Base-by-base conservation (phyloP, 2,888 invertebrate genomes). In the Pogonocherus hispidulus region DNA sequence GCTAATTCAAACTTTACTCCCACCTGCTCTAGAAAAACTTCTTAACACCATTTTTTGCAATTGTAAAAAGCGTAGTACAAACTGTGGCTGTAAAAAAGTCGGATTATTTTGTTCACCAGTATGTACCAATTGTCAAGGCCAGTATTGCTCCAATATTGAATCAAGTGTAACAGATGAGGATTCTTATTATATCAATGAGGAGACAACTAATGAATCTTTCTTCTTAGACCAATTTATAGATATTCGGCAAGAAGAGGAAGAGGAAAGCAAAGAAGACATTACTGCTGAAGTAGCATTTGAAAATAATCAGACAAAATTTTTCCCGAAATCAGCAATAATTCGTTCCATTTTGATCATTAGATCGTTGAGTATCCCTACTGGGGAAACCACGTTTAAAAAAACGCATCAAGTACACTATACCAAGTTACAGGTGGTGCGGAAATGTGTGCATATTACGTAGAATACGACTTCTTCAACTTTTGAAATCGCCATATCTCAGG, bases 361-460 rank as follows among this genome's bases (percentile, higher is more conserved):
- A 23, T 23, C 23, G 23, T 23, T 3, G 6, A 6, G 23, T 23
- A 23, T 23, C n/a, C n/a, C n/a, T n/a, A n/a, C n/a, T n/a, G n/a
- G n/a, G n/a, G n/a, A n/a, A n/a, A n/a, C n/a, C n/a, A 23, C 23
- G 6, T 23, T 23, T 4, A 63, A 63, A 52, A 23, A 63, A 54
- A 63, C 41, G 63, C 63, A 44, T 54, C 23, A 63, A 54, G 63
- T 63, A 63, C 41, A 52, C 63, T 63, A 87, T 23, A 23, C 6
- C 6, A 23, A 60, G 86, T 84, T 37, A 51, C 49, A 59, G 59
- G 59, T 59, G 57, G 66, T 56, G 51, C 51, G 51, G 66, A 66
- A 66, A 66, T 20, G 59, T 57, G 59, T 66, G 66, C 59, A 52
- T 59, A 49, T 59, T 59, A 51, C 49, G 3, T 47, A 47, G 47